These are phyloP conservation scores for Xenopus laevis DNA, from an alignment of 2,113 vertebrate species.

Conservation along the genomic window DNA sequence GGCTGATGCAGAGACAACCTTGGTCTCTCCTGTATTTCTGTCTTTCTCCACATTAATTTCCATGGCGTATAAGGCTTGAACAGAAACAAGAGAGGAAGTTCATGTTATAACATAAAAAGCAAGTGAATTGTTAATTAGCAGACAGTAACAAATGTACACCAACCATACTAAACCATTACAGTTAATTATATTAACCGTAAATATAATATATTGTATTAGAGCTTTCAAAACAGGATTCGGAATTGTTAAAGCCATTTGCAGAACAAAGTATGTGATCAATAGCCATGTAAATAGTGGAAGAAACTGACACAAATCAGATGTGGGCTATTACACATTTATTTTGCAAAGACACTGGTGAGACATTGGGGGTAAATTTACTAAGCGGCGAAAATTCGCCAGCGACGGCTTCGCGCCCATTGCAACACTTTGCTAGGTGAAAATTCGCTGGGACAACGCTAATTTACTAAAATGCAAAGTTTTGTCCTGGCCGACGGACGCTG, in stretches of 20 bases:
- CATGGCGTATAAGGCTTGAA: conserved; percentile 96
- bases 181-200: too few species aligned
- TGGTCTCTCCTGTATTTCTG: conserved; percentile 89
- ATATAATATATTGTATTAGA: conserved; percentile 57
- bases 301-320: conserved; percentile 6
- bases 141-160: conserved; percentile 58
- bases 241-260: background rate
- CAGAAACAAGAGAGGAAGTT: conserved; percentile 81
- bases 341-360: too few species aligned
- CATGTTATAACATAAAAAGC: conserved; percentile 84
- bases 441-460: too few species aligned
- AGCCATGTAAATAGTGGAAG: conserved; percentile 17
- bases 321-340: conserved; percentile 10
- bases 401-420: too few species aligned
- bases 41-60: conserved; percentile 97
- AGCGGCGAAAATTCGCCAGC: too few species aligned
- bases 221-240: conserved; percentile 42
- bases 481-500: too few species aligned
- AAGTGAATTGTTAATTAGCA: conserved; percentile 83
- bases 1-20: conserved; percentile 84
- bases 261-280: too few species aligned
- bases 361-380: too few species aligned
- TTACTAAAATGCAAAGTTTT: too few species aligned
- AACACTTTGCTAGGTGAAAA: too few species aligned
- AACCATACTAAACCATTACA: conserved; percentile 48